Base-by-base conservation (phyloP, 2,113 vertebrate species). In the Synodontis membranacea region DNA sequence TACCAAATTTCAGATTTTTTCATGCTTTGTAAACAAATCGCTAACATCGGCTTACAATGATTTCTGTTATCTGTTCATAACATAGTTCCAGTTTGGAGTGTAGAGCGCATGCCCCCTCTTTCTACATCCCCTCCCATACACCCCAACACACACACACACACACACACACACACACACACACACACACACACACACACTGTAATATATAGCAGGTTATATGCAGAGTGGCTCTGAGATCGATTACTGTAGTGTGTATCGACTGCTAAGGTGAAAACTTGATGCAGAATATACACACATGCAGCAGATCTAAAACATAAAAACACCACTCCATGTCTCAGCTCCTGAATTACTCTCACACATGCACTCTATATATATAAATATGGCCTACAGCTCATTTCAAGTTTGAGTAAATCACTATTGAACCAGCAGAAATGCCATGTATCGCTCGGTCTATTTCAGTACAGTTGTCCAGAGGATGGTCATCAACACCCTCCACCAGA, bases 81-180 rank as follows among this genome's bases (percentile, higher is more conserved):
- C 58, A 62, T n/a, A n/a, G 25, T n/a, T 62, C 25, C 28, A n/a
- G 58, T 4, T 28, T 62, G 3, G 25, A 11, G 58, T 62, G 4
- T 58, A 23, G 56, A 58, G 19, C 28, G n/a, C 58, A 60, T 10
- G 23, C 25, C 58, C 11, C 1, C 9, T 28, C 19, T 60, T 60
- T 60, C 25, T 82, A 64, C 74, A 72, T 78, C 79, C 62, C 72
- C 83, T 66, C 23, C 9, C 48, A 14, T 74, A 62, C 84, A 39
- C 75, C 82, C 74, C 21, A 60, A 9, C 58, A 62, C 58, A 62
- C 52, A 86, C 85, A 89, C 83, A 81, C 83, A 78, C 46, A 83
- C 68, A 64, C 62, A 64, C 62, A 37, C 31, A 68, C 64, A 68
- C 64, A 85, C 56, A 42, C 50, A 64, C 66, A 66, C 83, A 78